A percentile compares a stretch with the other conserved stretches of the same genome.
These are phyloP conservation scores for Oostethus manadensis DNA, from an alignment of 2,113 vertebrate genomes.

Conservation along the genomic window DNA sequence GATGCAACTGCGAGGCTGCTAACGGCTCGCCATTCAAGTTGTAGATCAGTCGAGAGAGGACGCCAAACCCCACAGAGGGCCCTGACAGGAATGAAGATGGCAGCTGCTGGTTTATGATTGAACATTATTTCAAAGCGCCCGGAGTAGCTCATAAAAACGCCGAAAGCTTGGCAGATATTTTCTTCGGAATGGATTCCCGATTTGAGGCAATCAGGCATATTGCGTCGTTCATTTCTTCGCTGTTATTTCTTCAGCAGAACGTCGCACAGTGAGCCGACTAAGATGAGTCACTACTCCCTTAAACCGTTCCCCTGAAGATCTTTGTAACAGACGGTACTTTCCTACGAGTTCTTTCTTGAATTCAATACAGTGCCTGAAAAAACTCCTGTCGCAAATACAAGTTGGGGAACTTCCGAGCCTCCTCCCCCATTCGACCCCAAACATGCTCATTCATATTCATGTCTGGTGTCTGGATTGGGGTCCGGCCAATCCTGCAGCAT, in stretches of 20 bases:
- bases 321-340: too few species aligned
- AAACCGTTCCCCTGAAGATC: too few species aligned
- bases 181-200: conserved; percentile 31
- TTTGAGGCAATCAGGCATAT: conserved; percentile 15
- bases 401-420: too few species aligned
- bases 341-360: too few species aligned
- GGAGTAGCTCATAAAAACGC: conserved; percentile 33
- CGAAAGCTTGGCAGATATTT: conserved; percentile 37
- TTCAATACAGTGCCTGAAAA: too few species aligned
- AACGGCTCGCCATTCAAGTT: conserved; percentile 34
- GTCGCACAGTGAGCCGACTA: background rate
- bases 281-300: background rate
- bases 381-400: too few species aligned
- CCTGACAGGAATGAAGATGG: conserved; percentile 36
- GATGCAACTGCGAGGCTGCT: conserved; percentile 29
- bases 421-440: too few species aligned
- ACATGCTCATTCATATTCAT: too few species aligned
- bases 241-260: background rate
- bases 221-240: conserved; percentile 1
- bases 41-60: conserved; percentile 45
- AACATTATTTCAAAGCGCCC: conserved; percentile 50
- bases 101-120: conserved; percentile 56
- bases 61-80: conserved; percentile 21
- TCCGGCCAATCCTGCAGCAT: too few species aligned
- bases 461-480: too few species aligned